Evolutionary conservation across 2,113 vertebrate species (phyloP).

Genomic region (Toxotes chatareus): DNA sequence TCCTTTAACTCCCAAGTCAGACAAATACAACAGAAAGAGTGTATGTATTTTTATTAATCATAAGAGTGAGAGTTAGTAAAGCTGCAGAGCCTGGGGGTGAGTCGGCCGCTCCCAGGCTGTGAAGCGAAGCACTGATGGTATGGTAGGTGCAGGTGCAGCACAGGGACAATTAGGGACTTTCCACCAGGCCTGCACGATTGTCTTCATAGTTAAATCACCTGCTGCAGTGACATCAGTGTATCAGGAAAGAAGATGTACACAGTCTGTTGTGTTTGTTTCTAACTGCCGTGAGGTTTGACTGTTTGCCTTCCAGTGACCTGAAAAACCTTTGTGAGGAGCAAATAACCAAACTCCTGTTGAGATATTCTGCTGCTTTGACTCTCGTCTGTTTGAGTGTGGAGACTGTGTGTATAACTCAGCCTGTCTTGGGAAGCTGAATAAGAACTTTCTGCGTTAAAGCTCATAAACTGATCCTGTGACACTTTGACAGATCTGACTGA

Average conservation of each 20-base stretch:
- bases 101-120: background rate
- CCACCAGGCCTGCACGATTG: background rate
- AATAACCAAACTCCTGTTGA: background rate
- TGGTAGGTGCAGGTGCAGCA: background rate
- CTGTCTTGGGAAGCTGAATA: background rate
- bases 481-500: slow-evolving; percentile 4
- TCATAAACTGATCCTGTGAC: background rate
- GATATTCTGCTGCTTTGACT: no score
- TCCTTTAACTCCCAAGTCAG: background rate
- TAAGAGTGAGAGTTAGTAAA: background rate
- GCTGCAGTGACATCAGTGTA: no score
- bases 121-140: background rate
- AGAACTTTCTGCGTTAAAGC: background rate
- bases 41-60: background rate
- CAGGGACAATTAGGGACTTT: background rate
- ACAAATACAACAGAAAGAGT: background rate
- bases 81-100: background rate
- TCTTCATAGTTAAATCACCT: background rate
- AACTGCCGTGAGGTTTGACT: slow-evolving; percentile 1
- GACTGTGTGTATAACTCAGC: background rate
- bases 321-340: no score
- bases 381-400: background rate
- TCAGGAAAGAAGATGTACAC: background rate
- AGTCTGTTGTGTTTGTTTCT: background rate
- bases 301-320: no score